Evolutionary conservation across 2,797 vertebrate genomes (phyloP).

Genomic region (Chelonia mydas): DNA sequence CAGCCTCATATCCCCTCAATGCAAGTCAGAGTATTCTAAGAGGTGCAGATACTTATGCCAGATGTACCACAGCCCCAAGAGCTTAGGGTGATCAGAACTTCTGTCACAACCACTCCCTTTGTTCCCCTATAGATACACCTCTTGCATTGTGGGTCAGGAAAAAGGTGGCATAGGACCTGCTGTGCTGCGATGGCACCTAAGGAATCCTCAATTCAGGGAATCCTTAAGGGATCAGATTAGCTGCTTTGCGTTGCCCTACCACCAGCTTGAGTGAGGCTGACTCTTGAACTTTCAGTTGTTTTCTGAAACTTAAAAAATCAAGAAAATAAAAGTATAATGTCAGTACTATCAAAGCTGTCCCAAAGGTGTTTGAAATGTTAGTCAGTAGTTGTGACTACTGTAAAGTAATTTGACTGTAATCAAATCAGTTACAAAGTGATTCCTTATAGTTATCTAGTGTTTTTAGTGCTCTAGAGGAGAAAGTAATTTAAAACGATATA

Average conservation of each 20-base stretch:
- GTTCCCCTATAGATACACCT: not conserved
- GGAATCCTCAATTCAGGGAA: not conserved
- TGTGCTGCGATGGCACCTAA: not conserved
- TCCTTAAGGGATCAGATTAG: not conserved
- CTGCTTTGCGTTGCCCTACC: too few relatives aligned
- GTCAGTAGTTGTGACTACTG: not conserved
- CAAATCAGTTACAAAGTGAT: not conserved
- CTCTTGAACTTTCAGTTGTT: not conserved
- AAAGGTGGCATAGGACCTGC: not conserved
- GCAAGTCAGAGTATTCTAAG: not conserved
- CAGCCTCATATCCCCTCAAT: not conserved
- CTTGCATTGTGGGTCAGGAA: not conserved
- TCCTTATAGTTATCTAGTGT: not conserved
- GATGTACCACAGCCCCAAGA: not conserved
- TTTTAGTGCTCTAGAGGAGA: not conserved
- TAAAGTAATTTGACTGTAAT: slow-evolving; percentile 15
- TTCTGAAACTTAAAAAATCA: not conserved
- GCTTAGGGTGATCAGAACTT: not conserved
- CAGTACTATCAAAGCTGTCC: not conserved
- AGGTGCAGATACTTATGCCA: not conserved
- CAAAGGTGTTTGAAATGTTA: slow-evolving; percentile 2
- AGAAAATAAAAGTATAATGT: not conserved
- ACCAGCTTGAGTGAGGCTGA: not conserved
- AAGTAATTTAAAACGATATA: not conserved
- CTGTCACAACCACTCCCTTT: not conserved